Evolutionary conservation across 2,888 invertebrate species (phyloP).

Genomic region (Caenorhabditis sp.): DNA sequence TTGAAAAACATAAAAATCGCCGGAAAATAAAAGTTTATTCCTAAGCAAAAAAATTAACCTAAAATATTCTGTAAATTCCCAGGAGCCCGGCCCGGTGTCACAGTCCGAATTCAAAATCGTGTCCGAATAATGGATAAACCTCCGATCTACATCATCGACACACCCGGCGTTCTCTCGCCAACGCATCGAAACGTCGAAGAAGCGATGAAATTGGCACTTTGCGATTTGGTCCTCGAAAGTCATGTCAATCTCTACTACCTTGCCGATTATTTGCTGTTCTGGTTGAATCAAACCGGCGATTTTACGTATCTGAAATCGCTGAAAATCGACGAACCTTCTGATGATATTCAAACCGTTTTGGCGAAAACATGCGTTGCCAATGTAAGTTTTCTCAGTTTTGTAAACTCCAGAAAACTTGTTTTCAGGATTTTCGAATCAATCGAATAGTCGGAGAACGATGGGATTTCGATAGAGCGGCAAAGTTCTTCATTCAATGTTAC

Average conservation of each 20-base stretch:
- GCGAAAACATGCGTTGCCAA: slow-evolving; percentile 50
- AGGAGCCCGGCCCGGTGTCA: slow-evolving; percentile 69
- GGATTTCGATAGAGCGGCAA: slow-evolving; percentile 62
- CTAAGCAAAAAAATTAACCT: too few relatives aligned
- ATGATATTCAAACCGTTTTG: slow-evolving; percentile 59
- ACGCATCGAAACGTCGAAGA: slow-evolving; percentile 50
- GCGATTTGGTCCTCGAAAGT: slow-evolving; percentile 65
- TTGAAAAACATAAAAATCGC: too few relatives aligned
- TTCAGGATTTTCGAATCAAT: slow-evolving; percentile 48
- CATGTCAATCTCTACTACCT: slow-evolving; percentile 59
- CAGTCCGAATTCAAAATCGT: slow-evolving; percentile 51
- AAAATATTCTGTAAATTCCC: background rate
- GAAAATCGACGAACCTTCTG: slow-evolving; percentile 51
- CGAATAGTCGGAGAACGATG: slow-evolving; percentile 57
- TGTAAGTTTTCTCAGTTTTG: slow-evolving; percentile 9
- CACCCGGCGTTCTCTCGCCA: slow-evolving; percentile 69
- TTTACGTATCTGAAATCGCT: slow-evolving; percentile 59
- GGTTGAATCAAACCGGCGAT: slow-evolving; percentile 63
- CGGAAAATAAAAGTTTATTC: too few relatives aligned
- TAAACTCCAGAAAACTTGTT: background rate
- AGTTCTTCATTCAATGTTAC: slow-evolving; percentile 55
- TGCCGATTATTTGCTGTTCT: slow-evolving; percentile 68
- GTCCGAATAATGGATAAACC: slow-evolving; percentile 67
- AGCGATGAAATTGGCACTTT: slow-evolving; percentile 69
- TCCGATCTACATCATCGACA: slow-evolving; percentile 68